Base-by-base conservation (phyloP, 2,113 vertebrate genomes). In the Charina bottae region DNA sequence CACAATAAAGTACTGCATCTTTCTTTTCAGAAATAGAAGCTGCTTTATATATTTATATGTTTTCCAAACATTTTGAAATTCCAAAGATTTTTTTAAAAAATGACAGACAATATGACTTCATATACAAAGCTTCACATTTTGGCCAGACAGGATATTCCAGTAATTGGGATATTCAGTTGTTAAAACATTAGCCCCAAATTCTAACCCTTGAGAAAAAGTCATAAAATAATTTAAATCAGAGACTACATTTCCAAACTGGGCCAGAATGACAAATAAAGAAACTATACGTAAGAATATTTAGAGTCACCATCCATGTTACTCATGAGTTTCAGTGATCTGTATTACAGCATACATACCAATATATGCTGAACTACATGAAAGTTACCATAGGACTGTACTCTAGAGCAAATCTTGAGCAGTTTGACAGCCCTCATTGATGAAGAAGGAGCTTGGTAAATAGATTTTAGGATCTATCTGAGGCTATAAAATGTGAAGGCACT, bases 1-100 rank as follows among this genome's bases (percentile, higher is more conserved):
- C 55, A 26, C 60, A 87, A 15, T 13, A 0, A 24, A 89, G 93
- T 96, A 96, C 90, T 92, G 83, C 97, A 95, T 3, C 23, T 17
- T 17, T 89, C 55, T 54, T 33, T 1, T 13, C 7, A 1, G 54
- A 64, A 87, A 84, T 59, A 8, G 90, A 95, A 90, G 4, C 26
- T 4, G 42, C 2, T 42, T 42, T 42, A 42, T 56, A 54, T 86
- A 56, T n/a, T 28, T 54, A 0, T n/a, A 88, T 23, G 72, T 88
- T 83, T 33, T 49, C 17, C 68, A 88, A 88, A 83, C 6, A 83
- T 53, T 49, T n/a, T 78, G 85, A 86, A 93, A 96, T 89, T 90
- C 13, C 83, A 88, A 1, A 83, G n/a, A 89, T 93, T 17, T 59
- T 68, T 21, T 42, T 26, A 1, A 0, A 88, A 42, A 85, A 49